Evolutionary conservation across 2,888 invertebrate species (phyloP).

Genomic region (Heptascelio sp.): DNA sequence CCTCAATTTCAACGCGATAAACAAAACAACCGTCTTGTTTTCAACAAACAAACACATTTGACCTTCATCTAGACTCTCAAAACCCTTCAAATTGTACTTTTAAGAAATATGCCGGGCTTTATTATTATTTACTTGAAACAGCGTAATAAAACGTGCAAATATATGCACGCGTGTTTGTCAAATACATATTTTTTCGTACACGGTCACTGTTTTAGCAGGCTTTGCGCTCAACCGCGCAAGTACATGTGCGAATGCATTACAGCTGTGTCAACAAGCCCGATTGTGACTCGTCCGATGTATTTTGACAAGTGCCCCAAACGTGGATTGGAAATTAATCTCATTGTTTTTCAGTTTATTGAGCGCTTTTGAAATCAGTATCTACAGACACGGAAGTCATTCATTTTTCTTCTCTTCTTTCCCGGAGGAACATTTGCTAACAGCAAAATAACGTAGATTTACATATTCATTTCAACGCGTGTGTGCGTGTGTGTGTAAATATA

Average conservation of each 20-base stretch:
- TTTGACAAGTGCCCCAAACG: conserved; percentile 59
- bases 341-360: conserved; percentile 37
- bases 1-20: too few species aligned
- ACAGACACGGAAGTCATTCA: neutral
- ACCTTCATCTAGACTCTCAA: conserved; percentile 44
- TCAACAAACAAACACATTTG: too few species aligned
- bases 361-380: conserved; percentile 18
- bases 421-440: too few species aligned
- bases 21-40: too few species aligned
- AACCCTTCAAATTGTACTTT: conserved; percentile 49
- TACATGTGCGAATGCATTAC: conserved; percentile 22
- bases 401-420: neutral
- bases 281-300: conserved; percentile 29
- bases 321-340: conserved; percentile 60
- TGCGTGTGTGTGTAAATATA: too few species aligned
- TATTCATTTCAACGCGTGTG: too few species aligned
- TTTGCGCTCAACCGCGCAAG: neutral
- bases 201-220: conserved; percentile 38
- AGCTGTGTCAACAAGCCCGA: conserved; percentile 42
- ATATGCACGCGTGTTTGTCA: conserved; percentile 38
- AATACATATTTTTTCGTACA: conserved; percentile 44
- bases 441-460: too few species aligned
- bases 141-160: conserved; percentile 44
- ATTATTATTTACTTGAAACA: conserved; percentile 57
- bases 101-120: conserved; percentile 41